Base-by-base conservation (phyloP, 2,888 invertebrate species). In the Sphaeridia pumilis region DNA sequence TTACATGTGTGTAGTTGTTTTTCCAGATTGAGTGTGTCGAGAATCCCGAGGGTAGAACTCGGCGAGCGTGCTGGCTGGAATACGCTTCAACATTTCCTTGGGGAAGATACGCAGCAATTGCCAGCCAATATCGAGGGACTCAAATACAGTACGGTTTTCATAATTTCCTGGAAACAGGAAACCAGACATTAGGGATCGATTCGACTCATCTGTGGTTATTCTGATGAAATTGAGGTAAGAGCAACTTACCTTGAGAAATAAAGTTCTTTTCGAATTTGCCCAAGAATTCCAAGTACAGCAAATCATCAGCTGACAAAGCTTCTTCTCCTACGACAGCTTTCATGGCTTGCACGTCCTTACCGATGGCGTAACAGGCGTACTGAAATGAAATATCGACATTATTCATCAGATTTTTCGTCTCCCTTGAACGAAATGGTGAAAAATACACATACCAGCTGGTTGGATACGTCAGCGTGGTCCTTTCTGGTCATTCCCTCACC, bases 301-400 rank as follows among this genome's bases (percentile, higher is more conserved):
- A 76, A 78, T 98, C 98, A 71, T 99, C 98, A 14, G 97, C 89
- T 24, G 95, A 93, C 64, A 99, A 75, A 59, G 98, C 98, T 74
- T 99, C 98, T 73, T 99, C 98, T 68, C 98, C 98, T 34, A 99
- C 98, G 56, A 98, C 98, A 68, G 98, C 97, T 76, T 95, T 95
- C 94, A 97, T 97, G 65, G 95, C 94, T 72, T 95, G 95, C 62
- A 97, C 94, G 74, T 97, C 95, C 75, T 99, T 98, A 69, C 98
- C 98, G 74, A 99, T 99, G 71, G 98, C 98, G 74, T 98, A 98
- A 74, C 97, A 98, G 67, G 98, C 98, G 74, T 98, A 99, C 89
- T 92, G 73, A 60, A 58, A 57, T 14, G 7, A 7, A 41, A 14
- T 41, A 41, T 14, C 41, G 14, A 17, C 7, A 41, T 17, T 41